Evolutionary conservation across 2,797 vertebrate genomes (phyloP).

Genomic region (Argya squamiceps): DNA sequence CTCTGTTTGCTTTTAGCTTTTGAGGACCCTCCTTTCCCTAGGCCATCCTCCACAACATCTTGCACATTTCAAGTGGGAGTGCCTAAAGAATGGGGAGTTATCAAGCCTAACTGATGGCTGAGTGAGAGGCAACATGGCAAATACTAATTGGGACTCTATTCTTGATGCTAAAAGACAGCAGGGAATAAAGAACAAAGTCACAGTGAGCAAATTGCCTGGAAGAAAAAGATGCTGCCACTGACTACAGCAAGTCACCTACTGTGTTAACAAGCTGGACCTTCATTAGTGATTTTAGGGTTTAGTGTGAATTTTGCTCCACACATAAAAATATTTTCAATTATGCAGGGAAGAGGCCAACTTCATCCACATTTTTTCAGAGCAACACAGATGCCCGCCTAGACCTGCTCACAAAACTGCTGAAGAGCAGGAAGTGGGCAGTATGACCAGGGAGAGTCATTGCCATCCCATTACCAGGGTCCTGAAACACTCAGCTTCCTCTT

Average conservation of each 20-base stretch:
- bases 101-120: neutral
- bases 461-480: neutral
- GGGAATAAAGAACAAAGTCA: slow-evolving; percentile 31
- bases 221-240: neutral
- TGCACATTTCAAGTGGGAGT: neutral
- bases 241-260: neutral
- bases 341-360: neutral
- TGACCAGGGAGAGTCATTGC: fast-evolving
- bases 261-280: neutral
- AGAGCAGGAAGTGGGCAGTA: neutral
- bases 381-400: neutral
- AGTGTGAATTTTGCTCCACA: neutral
- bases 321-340: neutral
- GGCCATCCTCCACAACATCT: neutral
- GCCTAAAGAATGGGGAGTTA: neutral
- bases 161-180: neutral
- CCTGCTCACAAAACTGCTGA: neutral
- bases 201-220: neutral
- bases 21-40: neutral
- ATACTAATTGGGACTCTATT: neutral
- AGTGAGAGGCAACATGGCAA: neutral
- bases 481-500: neutral
- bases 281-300: neutral
- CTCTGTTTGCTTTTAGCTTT: neutral
- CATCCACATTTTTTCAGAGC: neutral